Percentiles rank a stretch among this genome's conserved stretches.
These are phyloP conservation scores for Geotria australis DNA, from an alignment of 2,797 vertebrate species.

Conservation along the genomic window DNA sequence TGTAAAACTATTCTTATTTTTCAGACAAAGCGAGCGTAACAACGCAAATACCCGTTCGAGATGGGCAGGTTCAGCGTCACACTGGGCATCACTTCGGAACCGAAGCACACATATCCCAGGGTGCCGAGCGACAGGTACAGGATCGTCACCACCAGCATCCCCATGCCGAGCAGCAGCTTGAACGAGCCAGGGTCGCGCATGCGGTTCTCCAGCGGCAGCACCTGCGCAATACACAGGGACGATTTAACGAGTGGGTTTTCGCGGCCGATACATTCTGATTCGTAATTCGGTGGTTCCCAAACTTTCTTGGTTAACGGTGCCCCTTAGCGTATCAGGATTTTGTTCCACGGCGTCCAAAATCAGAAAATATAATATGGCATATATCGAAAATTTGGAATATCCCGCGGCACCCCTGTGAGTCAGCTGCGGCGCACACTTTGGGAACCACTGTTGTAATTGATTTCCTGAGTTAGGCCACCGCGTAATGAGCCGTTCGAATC, in stretches of 20 bases:
- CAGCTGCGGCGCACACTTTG: too few relatives aligned
- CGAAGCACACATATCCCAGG: conserved; percentile 60
- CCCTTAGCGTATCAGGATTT: too few relatives aligned
- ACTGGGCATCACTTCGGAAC: conserved; percentile 29
- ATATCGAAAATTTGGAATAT: too few relatives aligned
- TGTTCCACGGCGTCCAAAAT: neutral
- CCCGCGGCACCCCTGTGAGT: too few relatives aligned
- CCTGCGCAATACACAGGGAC: conserved; percentile 11
- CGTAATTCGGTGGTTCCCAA: too few relatives aligned
- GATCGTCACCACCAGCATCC: conserved; percentile 41
- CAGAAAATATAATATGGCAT: neutral
- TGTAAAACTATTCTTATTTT: too few relatives aligned
- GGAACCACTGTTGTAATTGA: too few relatives aligned
- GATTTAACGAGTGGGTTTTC: conserved; percentile 3
- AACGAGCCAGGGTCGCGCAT: conserved; percentile 58
- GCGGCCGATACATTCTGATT: conserved; percentile 3
- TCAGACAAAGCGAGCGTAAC: too few relatives aligned
- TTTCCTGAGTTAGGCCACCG: too few relatives aligned
- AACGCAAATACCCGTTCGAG: conserved; percentile 15
- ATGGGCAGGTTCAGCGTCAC: conserved; percentile 79
- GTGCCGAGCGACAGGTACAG: conserved; percentile 57
- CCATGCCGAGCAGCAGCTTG: conserved; percentile 28
- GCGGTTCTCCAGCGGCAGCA: conserved; percentile 83
- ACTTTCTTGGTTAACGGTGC: too few relatives aligned
- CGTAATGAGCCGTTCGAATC: too few relatives aligned